These are phyloP conservation scores for Cyrtodaria siliqua DNA, from an alignment of 2,888 invertebrate species.

Conservation along the genomic window DNA sequence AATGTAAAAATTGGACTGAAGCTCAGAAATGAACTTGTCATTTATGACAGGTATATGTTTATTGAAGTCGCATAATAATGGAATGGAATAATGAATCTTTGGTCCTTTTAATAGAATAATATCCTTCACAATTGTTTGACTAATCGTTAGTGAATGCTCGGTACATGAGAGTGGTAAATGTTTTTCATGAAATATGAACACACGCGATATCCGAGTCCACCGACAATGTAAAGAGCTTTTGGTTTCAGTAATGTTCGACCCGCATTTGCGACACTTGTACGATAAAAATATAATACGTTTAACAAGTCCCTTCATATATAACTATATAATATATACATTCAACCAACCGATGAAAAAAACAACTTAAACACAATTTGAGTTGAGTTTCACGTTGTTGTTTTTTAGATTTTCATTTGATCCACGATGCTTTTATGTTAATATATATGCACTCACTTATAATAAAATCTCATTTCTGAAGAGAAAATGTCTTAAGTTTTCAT, in stretches of 20 bases:
- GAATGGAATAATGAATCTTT: constrained; percentile 36
- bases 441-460: too few species aligned
- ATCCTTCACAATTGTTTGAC: constrained; percentile 24
- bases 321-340: background rate
- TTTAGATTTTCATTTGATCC: too few species aligned
- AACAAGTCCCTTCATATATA: background rate
- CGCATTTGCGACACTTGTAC: constrained; percentile 1
- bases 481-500: too few species aligned
- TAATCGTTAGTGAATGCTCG: constrained; percentile 43
- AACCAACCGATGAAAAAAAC: too few species aligned
- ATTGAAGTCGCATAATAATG: constrained; percentile 44
- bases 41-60: constrained; percentile 41
- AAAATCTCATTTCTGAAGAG: too few species aligned
- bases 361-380: too few species aligned
- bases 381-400: too few species aligned
- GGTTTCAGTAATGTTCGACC: constrained; percentile 39
- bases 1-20: constrained; percentile 30
- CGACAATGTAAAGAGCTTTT: constrained; percentile 37
- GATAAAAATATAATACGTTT: too few species aligned
- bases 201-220: constrained; percentile 35
- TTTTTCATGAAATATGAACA: constrained; percentile 46
- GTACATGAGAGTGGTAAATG: constrained; percentile 30
- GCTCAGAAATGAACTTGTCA: constrained; percentile 39
- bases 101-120: constrained; percentile 38
- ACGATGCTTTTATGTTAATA: too few species aligned